Percentiles rank a stretch among this genome's conserved stretches.
phyloP scores from a whole-genome alignment of 2,797 vertebrate species.

The Tragelaphus oryx region DNA sequence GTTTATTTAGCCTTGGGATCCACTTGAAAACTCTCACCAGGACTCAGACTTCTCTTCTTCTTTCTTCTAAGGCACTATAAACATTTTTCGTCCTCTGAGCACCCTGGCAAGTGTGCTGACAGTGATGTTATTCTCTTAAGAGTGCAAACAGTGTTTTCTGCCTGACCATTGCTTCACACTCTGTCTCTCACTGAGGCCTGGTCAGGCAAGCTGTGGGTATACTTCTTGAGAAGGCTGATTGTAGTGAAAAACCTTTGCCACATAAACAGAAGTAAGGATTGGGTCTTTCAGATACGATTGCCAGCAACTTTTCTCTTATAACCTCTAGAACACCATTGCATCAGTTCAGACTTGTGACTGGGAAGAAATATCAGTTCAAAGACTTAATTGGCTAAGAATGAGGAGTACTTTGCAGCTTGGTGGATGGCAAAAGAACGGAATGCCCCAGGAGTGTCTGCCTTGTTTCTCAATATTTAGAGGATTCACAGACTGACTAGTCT shows the following conservation, averaged over 20 bases:
- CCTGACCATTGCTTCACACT: not conserved
- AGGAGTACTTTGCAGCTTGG: not conserved
- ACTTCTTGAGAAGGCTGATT: not conserved
- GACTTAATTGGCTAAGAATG: not conserved
- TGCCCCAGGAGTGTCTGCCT: not conserved
- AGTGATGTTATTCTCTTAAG: not conserved
- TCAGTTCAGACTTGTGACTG: slow-evolving; percentile 41
- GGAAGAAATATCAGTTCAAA: not conserved
- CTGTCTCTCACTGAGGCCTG: not conserved
- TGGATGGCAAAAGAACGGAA: not conserved
- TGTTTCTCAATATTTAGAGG: not conserved
- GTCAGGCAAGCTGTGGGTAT: not conserved
- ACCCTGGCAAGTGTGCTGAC: not conserved
- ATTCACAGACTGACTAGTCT: not conserved
- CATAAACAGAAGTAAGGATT: slow-evolving; percentile 26
- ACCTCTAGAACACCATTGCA: slow-evolving; percentile 60
- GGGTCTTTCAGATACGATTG: not conserved
- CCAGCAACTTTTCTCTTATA: slow-evolving; percentile 60
- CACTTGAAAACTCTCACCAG: not conserved
- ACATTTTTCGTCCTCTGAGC: not conserved
- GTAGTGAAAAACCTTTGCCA: slow-evolving; percentile 59
- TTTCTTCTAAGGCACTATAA: not conserved
- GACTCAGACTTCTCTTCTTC: not conserved
- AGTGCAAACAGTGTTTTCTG: not conserved
- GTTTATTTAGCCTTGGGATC: not conserved